Conservation (phyloP, 2,797 vertebrate genomes). For the Eleutherodactylus coqui region DNA sequence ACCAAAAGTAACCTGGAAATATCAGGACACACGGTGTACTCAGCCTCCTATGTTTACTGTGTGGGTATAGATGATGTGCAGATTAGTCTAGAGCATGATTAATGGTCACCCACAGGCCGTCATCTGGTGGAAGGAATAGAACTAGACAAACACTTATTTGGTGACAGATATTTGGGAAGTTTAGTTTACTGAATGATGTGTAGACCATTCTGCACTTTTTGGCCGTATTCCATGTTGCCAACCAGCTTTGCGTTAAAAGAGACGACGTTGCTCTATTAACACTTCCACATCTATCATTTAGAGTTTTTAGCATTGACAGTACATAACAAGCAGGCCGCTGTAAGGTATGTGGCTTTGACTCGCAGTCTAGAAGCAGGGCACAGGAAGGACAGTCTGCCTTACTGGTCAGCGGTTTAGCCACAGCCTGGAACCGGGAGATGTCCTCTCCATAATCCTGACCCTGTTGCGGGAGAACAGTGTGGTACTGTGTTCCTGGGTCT, state of each 20-base stretch:
- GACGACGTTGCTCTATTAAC: slow-evolving; percentile 26
- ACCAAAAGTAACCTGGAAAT: neutral
- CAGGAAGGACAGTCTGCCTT: slow-evolving; percentile 59
- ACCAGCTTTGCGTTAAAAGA: slow-evolving; percentile 20
- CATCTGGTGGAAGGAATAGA: slow-evolving; percentile 21
- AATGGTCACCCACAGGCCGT: neutral
- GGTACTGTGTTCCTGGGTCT: slow-evolving; percentile 46
- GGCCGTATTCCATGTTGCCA: slow-evolving; percentile 15
- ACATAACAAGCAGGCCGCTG: slow-evolving; percentile 32
- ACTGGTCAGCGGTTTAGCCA: slow-evolving; percentile 40
- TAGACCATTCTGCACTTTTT: slow-evolving; percentile 25
- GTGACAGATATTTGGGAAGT: slow-evolving; percentile 36
- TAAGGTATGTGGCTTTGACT: slow-evolving; percentile 49
- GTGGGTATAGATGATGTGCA: neutral
- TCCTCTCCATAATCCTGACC: slow-evolving; percentile 49
- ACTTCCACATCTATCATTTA: slow-evolving; percentile 42
- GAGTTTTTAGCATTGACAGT: slow-evolving; percentile 27
- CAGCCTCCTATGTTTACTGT: slow-evolving; percentile 5
- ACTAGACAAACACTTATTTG: slow-evolving; percentile 10
- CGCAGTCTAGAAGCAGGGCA: slow-evolving; percentile 55
- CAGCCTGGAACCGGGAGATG: slow-evolving; percentile 56
- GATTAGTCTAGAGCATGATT: neutral
- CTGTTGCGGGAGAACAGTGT: slow-evolving; percentile 53
- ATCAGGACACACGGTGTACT: neutral
- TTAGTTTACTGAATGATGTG: slow-evolving; percentile 25